Evolutionary conservation across 1,140 invertebrate genomes (phyloP).

Genomic region (Drosophila cardini): DNA sequence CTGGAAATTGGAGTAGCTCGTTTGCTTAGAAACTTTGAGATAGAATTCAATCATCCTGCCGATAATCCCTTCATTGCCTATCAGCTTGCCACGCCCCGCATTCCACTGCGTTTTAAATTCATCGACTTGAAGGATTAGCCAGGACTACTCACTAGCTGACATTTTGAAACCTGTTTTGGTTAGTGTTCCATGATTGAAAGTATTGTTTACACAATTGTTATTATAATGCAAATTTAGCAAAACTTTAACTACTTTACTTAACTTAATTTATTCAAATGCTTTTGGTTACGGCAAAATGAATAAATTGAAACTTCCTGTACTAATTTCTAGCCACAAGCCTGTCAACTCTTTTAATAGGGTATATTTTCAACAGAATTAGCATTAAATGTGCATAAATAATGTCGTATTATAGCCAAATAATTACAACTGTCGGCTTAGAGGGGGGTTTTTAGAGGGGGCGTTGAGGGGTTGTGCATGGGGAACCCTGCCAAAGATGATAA

Average conservation of each 20-base stretch:
- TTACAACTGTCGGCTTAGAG: slow-evolving; percentile 71
- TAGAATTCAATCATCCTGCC: slow-evolving; percentile 85
- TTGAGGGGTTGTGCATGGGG: background rate
- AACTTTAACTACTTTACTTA: background rate
- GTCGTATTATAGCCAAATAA: slow-evolving; percentile 75
- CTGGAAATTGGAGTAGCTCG: slow-evolving; percentile 87
- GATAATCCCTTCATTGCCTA: slow-evolving; percentile 54
- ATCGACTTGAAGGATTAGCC: slow-evolving; percentile 28
- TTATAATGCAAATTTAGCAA: slow-evolving; percentile 5
- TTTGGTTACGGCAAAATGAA: slow-evolving; percentile 19
- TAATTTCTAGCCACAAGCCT: slow-evolving; percentile 25
- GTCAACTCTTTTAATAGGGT: slow-evolving; percentile 63
- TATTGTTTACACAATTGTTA: slow-evolving; percentile 11
- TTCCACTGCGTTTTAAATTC: slow-evolving; percentile 61
- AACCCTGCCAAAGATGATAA: background rate
- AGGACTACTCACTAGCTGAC: too few species aligned
- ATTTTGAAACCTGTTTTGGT: too few species aligned
- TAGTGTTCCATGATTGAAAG: background rate
- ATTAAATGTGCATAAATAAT: slow-evolving; percentile 77
- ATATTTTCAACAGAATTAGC: slow-evolving; percentile 34
- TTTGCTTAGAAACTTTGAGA: slow-evolving; percentile 86
- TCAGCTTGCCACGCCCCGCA: slow-evolving; percentile 47
- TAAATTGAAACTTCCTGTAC: slow-evolving; percentile 32
- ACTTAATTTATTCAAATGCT: slow-evolving; percentile 43
- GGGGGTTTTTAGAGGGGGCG: background rate